Evolutionary conservation across 2,113 vertebrate species (phyloP).

Genomic region (Aegithalos caudatus): DNA sequence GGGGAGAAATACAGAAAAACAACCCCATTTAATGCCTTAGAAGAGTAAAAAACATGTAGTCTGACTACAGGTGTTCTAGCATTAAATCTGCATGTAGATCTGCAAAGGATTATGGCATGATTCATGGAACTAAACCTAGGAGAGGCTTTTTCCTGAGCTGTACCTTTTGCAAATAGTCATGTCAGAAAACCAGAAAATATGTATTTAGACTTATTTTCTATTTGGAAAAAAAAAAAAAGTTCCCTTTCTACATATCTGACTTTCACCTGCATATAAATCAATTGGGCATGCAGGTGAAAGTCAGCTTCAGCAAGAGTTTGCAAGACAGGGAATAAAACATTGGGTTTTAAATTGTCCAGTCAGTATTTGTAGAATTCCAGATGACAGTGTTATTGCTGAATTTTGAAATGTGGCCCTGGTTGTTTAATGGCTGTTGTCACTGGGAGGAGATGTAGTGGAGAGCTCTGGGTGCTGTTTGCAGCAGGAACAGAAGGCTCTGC

Average conservation of each 20-base stretch:
- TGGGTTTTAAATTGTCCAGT: not conserved
- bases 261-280: not conserved
- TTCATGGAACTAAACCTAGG: not conserved
- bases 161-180: not conserved
- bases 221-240: not conserved
- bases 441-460: not conserved
- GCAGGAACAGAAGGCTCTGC: not conserved
- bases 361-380: not conserved
- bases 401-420: not conserved
- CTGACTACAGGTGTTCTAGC: not conserved
- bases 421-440: not conserved
- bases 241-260: not conserved
- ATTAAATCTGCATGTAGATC: not conserved
- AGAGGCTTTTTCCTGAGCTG: not conserved
- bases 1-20: not conserved
- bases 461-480: not conserved
- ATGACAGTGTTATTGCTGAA: not conserved
- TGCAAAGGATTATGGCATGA: not conserved
- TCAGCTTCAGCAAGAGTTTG: not conserved
- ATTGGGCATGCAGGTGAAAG: not conserved
- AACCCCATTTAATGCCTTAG: not conserved
- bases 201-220: not conserved
- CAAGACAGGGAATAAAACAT: not conserved
- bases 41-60: not conserved
- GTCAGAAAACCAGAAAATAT: not conserved